Conservation (phyloP, 2,113 vertebrate species). For the Hypocryptadius cinnamomeus region DNA sequence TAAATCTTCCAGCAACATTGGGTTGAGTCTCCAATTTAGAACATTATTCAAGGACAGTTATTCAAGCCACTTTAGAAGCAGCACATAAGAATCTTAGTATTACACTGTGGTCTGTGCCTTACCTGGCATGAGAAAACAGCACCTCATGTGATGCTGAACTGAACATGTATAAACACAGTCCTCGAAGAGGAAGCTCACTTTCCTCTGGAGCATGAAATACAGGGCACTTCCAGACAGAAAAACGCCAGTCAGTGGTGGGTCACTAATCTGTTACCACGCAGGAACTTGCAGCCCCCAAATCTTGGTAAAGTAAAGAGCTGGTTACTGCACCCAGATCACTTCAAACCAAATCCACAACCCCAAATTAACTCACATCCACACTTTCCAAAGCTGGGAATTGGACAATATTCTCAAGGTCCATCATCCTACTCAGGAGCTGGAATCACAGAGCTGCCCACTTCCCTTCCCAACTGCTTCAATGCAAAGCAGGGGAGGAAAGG, state of each 20-base stretch:
- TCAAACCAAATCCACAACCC: neutral
- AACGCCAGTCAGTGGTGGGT: neutral
- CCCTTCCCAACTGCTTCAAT: accelerated
- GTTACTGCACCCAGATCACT: neutral
- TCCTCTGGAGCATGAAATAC: neutral
- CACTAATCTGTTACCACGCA: neutral
- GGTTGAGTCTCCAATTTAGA: neutral
- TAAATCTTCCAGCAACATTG: neutral
- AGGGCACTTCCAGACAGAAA: neutral
- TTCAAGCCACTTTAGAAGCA: neutral
- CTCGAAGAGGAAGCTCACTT: neutral
- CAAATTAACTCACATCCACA: neutral
- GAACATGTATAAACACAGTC: neutral
- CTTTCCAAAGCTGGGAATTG: neutral
- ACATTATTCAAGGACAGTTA: neutral
- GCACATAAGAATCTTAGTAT: neutral
- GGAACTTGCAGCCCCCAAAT: neutral
- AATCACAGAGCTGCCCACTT: neutral
- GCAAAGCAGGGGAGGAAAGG: neutral
- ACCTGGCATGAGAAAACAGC: neutral
- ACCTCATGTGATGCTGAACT: neutral
- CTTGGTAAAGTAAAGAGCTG: neutral
- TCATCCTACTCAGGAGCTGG: neutral
- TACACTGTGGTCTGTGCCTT: neutral
- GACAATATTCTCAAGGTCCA: neutral